A percentile compares a stretch with the other conserved stretches of the same genome.
Conservation (phyloP, 2,797 vertebrate genomes). For the Rhinella marina region DNA sequence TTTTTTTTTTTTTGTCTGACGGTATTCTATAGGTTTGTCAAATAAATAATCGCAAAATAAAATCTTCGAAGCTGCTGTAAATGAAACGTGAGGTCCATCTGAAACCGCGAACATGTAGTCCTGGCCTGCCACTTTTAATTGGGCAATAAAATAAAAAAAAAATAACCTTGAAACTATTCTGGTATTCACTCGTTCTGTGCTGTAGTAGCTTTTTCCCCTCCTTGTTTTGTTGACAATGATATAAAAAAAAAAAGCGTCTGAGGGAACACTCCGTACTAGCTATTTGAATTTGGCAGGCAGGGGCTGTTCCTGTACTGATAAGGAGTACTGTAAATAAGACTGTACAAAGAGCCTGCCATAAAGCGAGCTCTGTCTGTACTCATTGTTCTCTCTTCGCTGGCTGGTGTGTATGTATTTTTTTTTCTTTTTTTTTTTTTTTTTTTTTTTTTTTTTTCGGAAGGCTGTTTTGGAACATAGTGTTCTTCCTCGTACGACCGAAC, state of each 20-base stretch:
- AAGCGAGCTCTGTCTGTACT: conserved; percentile 87
- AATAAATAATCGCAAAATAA: neutral
- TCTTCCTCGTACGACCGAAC: conserved; percentile 90
- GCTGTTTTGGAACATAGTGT: conserved; percentile 89
- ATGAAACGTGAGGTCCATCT: neutral
- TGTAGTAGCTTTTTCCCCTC: conserved; percentile 61
- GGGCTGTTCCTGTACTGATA: conserved; percentile 92
- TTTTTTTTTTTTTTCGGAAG: conserved; percentile 83
- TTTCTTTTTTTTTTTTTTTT: conserved; percentile 79
- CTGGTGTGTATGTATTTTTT: conserved; percentile 56
- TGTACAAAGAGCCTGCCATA: conserved; percentile 87
- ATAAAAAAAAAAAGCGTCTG: conserved; percentile 72
- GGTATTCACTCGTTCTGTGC: conserved; percentile 45
- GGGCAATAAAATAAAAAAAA: conserved; percentile 58
- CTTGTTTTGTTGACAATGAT: conserved; percentile 76
- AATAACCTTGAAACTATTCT: conserved; percentile 70
- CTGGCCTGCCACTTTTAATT: conserved; percentile 1
- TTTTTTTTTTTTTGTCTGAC: too few relatives aligned
- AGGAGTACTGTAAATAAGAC: conserved; percentile 98
- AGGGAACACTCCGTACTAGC: conserved; percentile 91
- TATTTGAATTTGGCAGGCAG: conserved; percentile 88
- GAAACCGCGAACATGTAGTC: neutral
- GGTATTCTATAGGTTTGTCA: neutral
- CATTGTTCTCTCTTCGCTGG: conserved; percentile 91
- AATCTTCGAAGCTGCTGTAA: neutral